Evolutionary conservation across 2,888 invertebrate genomes (phyloP).

Genomic region (Erannis defoliaria): DNA sequence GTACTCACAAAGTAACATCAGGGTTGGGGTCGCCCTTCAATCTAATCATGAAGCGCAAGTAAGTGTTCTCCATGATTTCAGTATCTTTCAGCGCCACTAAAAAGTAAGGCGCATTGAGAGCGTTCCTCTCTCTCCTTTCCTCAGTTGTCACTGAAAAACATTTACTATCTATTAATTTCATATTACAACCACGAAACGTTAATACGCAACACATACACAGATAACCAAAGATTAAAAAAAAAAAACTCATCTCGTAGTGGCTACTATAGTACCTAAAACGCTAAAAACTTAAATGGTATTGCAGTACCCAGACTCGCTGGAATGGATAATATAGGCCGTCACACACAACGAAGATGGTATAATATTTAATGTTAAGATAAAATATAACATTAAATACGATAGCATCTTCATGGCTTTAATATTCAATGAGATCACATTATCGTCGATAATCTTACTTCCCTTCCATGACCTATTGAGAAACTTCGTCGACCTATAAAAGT

Average conservation of each 20-base stretch:
- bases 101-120: constrained; percentile 93
- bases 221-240: too few species aligned
- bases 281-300: too few species aligned
- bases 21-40: constrained; percentile 96
- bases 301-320: too few species aligned
- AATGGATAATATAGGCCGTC: too few species aligned
- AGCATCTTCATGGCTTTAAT: too few species aligned
- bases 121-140: constrained; percentile 89
- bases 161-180: constrained; percentile 8
- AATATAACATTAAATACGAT: too few species aligned
- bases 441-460: background rate
- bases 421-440: background rate
- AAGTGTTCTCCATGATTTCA: constrained; percentile 94
- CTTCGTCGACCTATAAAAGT: background rate
- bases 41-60: constrained; percentile 95
- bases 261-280: too few species aligned
- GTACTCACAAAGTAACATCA: constrained; percentile 94
- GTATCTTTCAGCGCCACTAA: constrained; percentile 94
- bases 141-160: constrained; percentile 88
- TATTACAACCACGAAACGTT: too few species aligned
- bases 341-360: too few species aligned
- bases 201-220: too few species aligned
- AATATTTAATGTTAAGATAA: too few species aligned
- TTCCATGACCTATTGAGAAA: background rate
- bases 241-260: too few species aligned